Conservation (phyloP, 1,140 invertebrate species). For the Papilio glaucus region DNA sequence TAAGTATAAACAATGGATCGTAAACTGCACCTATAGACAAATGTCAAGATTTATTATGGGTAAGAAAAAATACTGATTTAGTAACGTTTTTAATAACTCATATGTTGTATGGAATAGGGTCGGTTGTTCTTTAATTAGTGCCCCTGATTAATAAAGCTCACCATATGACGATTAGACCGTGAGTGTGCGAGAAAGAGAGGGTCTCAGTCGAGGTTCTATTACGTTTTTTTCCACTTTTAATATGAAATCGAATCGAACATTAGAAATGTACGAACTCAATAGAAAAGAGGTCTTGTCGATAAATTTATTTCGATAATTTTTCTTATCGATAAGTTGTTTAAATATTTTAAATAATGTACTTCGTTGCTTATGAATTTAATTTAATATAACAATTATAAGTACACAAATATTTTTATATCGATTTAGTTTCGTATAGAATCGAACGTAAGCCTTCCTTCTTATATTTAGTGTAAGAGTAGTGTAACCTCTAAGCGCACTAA, state of each 20-base stretch:
- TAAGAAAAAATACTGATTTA: slow-evolving; percentile 47
- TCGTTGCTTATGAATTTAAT: too few species aligned
- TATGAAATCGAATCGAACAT: slow-evolving; percentile 66
- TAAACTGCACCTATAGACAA: slow-evolving; percentile 67
- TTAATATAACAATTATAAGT: too few species aligned
- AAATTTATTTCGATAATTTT: slow-evolving; percentile 9
- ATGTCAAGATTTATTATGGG: slow-evolving; percentile 69
- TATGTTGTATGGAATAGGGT: slow-evolving; percentile 37
- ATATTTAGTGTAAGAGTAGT: too few species aligned
- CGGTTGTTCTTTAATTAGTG: slow-evolving; percentile 34
- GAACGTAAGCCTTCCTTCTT: too few species aligned
- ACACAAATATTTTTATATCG: too few species aligned
- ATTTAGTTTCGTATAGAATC: too few species aligned
- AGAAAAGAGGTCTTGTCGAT: slow-evolving; percentile 49
- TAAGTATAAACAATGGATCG: slow-evolving; percentile 58
- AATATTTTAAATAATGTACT: too few species aligned
- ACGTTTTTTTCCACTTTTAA: slow-evolving; percentile 62
- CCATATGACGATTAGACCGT: slow-evolving; percentile 46
- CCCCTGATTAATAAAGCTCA: slow-evolving; percentile 43
- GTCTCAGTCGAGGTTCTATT: slow-evolving; percentile 51
- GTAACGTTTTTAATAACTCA: slow-evolving; percentile 28
- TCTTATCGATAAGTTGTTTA: background rate
- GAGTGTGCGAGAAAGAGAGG: slow-evolving; percentile 59
- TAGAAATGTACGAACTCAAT: slow-evolving; percentile 51
- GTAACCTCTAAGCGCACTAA: too few species aligned